These are phyloP conservation scores for Vireo altiloquus DNA, from an alignment of 2,113 vertebrate species.

Conservation along the genomic window DNA sequence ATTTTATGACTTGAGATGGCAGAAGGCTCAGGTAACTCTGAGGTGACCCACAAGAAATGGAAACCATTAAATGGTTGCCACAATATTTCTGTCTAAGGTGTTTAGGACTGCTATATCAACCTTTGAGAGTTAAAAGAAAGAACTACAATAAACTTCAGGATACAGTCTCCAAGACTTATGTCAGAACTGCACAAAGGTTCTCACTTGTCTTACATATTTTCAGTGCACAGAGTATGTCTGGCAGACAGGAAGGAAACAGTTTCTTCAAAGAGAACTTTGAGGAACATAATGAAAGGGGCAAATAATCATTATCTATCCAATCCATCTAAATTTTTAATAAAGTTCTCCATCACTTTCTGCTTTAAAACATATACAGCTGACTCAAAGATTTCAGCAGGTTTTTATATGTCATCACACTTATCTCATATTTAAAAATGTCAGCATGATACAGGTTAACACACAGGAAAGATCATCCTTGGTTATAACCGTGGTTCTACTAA, in stretches of 20 bases:
- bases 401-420: neutral
- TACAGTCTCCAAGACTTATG: neutral
- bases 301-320: neutral
- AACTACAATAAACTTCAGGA: neutral
- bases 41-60: neutral
- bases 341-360: neutral
- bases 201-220: neutral
- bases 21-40: neutral
- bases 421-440: neutral
- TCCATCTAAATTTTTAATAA: slow-evolving; percentile 1
- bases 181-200: neutral
- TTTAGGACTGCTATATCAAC: neutral
- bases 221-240: neutral
- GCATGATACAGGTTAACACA: neutral
- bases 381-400: neutral
- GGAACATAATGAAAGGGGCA: neutral
- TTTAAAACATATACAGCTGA: neutral
- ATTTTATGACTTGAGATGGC: neutral
- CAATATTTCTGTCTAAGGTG: neutral
- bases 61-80: slow-evolving; percentile 9
- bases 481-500: neutral
- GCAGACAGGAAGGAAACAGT: neutral
- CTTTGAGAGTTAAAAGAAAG: neutral
- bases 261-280: neutral
- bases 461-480: neutral